Conservation (phyloP, 1,140 invertebrate species). For the Eubasilissa regina region DNA sequence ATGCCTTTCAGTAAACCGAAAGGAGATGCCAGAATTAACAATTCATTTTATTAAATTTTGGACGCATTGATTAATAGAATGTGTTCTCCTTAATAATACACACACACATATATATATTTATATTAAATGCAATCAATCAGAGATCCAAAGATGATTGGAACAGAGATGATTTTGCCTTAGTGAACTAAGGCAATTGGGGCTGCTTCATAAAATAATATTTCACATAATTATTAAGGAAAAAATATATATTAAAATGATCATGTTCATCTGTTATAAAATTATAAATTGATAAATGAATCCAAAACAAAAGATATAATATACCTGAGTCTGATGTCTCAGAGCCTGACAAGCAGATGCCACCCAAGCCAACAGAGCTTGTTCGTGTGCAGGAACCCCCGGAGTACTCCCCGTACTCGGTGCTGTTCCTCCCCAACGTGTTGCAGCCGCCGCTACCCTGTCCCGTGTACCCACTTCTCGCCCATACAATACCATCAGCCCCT, state of each 20-base stretch:
- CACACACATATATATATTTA: too few species aligned
- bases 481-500: slow-evolving; percentile 96
- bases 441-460: slow-evolving; percentile 89
- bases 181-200: too few species aligned
- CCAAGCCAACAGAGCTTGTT: slow-evolving; percentile 93
- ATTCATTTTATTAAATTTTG: too few species aligned
- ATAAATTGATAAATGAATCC: slow-evolving; percentile 4
- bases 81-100: too few species aligned
- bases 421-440: slow-evolving; percentile 78
- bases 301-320: background rate
- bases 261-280: background rate
- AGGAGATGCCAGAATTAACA: too few species aligned
- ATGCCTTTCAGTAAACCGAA: too few species aligned
- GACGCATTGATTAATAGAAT: too few species aligned
- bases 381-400: slow-evolving; percentile 82
- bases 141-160: too few species aligned
- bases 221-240: background rate
- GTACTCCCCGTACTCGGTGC: slow-evolving; percentile 65
- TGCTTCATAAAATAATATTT: too few species aligned
- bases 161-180: too few species aligned
- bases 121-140: too few species aligned
- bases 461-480: slow-evolving; percentile 93
- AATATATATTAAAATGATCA: background rate
- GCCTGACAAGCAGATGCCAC: slow-evolving; percentile 89
- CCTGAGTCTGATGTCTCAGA: slow-evolving; percentile 69